Conservation (phyloP, 1,140 invertebrate genomes). For the Zaprionus lachaisei region DNA sequence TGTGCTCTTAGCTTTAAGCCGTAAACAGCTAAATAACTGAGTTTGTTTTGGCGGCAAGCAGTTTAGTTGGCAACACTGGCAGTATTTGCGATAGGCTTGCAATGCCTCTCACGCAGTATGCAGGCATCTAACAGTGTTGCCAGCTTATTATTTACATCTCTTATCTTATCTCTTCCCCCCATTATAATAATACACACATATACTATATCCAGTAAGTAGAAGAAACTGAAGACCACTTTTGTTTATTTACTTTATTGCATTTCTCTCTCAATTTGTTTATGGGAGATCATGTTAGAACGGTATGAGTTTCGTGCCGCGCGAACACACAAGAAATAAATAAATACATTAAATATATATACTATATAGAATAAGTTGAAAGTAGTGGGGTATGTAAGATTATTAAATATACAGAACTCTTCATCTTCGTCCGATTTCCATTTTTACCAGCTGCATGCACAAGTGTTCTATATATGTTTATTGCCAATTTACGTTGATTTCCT, state of each 20-base stretch:
- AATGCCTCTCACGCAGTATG: not conserved
- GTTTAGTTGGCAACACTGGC: not conserved
- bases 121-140: not conserved
- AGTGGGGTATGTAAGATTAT: slow-evolving; percentile 35
- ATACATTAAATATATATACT: slow-evolving; percentile 55
- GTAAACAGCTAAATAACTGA: not conserved
- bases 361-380: slow-evolving; percentile 23
- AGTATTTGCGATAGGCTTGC: no score
- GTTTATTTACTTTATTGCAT: slow-evolving; percentile 11
- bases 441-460: slow-evolving; percentile 43
- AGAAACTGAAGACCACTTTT: not conserved
- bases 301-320: slow-evolving; percentile 24
- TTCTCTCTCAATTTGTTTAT: slow-evolving; percentile 35
- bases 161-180: no score
- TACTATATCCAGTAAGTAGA: slow-evolving; percentile 9
- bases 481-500: slow-evolving; percentile 40
- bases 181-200: no score
- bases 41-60: not conserved
- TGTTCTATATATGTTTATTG: slow-evolving; percentile 57
- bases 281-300: slow-evolving; percentile 6
- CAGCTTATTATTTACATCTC: no score
- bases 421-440: slow-evolving; percentile 26
- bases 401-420: slow-evolving; percentile 59
- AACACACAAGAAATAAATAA: slow-evolving; percentile 54
- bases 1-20: not conserved